Conservation (phyloP, 2,888 invertebrate genomes). For the Branchinecta sandiegonensis region DNA sequence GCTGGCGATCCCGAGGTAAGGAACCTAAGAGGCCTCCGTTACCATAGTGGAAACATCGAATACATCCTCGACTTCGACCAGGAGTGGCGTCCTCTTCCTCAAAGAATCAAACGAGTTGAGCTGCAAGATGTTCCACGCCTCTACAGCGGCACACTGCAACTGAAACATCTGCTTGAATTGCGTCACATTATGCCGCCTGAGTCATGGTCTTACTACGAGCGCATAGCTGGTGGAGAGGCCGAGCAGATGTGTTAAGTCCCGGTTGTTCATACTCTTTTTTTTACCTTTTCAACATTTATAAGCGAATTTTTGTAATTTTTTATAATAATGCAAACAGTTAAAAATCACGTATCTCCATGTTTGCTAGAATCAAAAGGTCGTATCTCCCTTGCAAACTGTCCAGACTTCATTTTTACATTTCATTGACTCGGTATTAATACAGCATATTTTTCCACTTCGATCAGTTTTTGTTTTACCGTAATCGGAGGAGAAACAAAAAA, state of each 20-base stretch:
- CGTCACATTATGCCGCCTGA: background rate
- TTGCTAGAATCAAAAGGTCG: background rate
- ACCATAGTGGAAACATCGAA: too few relatives aligned
- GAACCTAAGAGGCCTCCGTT: too few relatives aligned
- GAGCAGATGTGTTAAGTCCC: slow-evolving; percentile 2
- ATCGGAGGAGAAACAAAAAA: background rate
- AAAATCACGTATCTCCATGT: slow-evolving; percentile 10
- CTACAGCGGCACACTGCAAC: background rate
- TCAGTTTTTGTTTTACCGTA: background rate
- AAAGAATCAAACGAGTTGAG: background rate
- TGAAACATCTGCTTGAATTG: slow-evolving; percentile 1
- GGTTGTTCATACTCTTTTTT: background rate
- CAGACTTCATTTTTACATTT: too few relatives aligned
- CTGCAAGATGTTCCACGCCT: too few relatives aligned
- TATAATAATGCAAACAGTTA: background rate
- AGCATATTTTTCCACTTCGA: too few relatives aligned
- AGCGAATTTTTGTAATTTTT: background rate
- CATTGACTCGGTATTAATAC: too few relatives aligned
- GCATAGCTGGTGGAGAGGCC: background rate
- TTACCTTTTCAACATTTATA: background rate
- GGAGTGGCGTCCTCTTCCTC: background rate
- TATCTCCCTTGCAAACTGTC: background rate
- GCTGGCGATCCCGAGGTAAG: too few relatives aligned
- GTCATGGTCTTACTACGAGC: background rate
- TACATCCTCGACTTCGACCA: too few relatives aligned